Conservation (phyloP, 2,888 invertebrate species). For the Prosopocoilus inquinatus region DNA sequence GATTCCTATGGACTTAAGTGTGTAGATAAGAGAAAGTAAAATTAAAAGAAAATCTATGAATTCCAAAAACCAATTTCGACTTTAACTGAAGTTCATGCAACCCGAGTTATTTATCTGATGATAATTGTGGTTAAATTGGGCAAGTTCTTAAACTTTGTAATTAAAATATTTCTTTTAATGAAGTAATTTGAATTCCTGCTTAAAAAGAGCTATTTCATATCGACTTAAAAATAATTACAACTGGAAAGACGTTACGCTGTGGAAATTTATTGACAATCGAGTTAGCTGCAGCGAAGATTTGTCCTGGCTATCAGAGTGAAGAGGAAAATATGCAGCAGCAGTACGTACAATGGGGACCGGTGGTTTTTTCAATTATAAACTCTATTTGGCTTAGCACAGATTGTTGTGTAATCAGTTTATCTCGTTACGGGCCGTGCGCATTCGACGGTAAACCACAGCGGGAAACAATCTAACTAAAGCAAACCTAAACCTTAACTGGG, state of each 20-base stretch:
- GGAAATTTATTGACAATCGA: not conserved
- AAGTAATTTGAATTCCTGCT: too few species aligned
- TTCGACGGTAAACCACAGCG: conserved; percentile 52
- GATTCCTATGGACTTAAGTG: too few species aligned
- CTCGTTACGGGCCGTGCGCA: conserved; percentile 51
- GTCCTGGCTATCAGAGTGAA: conserved; percentile 25
- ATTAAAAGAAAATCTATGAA: too few species aligned
- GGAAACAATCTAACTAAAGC: conserved; percentile 53
- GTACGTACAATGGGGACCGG: conserved; percentile 31
- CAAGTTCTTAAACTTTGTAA: too few species aligned
- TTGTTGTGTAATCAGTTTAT: conserved; percentile 55
- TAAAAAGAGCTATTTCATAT: not conserved
- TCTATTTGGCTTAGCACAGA: conserved; percentile 55
- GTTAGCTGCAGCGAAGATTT: conserved; percentile 9
- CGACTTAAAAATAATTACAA: not conserved
- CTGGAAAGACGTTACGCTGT: not conserved
- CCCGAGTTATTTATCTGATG: too few species aligned
- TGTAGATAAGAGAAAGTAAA: too few species aligned
- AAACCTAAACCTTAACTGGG: conserved; percentile 54
- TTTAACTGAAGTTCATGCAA: too few species aligned
- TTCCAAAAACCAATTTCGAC: too few species aligned
- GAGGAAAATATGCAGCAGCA: conserved; percentile 27
- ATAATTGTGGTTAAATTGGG: too few species aligned
- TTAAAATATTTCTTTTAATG: too few species aligned
- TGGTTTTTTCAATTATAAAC: conserved; percentile 55